These are phyloP conservation scores for Anthopleura xanthogrammica DNA, from an alignment of 92 coral and sea anemone genomes.

Conservation along the genomic window DNA sequence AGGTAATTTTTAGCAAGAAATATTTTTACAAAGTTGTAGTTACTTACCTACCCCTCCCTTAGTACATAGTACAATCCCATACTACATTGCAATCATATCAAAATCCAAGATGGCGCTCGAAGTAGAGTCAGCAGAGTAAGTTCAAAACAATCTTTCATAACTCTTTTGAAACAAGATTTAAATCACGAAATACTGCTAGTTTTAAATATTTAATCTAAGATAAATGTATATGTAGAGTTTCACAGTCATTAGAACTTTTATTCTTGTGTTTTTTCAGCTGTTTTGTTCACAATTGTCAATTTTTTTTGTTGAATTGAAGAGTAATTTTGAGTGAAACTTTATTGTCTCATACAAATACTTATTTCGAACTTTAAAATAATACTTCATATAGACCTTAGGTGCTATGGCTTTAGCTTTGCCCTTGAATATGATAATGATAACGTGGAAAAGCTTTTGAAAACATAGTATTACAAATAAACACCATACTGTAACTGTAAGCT, in stretches of 20 bases:
- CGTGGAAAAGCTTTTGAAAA: not conserved
- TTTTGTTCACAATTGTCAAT: not conserved
- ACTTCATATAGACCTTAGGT: not conserved
- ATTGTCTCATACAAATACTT: not conserved
- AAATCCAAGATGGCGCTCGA: conserved; percentile 99
- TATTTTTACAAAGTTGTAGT: not conserved
- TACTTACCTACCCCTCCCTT: conserved; percentile 16
- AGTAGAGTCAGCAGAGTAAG: conserved; percentile 99
- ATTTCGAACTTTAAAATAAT: not conserved
- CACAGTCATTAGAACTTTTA: not conserved
- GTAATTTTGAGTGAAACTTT: not conserved
- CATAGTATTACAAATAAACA: too few relatives aligned
- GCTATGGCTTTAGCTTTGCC: not conserved
- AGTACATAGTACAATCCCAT: conserved; percentile 26
- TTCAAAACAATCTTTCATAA: not conserved
- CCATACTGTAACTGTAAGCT: too few relatives aligned
- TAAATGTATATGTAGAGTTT: not conserved
- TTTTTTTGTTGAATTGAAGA: not conserved
- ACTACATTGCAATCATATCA: conserved; percentile 24
- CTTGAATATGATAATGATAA: not conserved
- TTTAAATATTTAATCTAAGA: not conserved
- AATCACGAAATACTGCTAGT: not conserved
- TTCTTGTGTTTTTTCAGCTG: not conserved
- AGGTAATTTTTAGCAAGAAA: not conserved
- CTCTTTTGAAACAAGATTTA: not conserved